phyloP scores from a whole-genome alignment of 2,797 vertebrate genomes.

The Eospalax fontanierii region DNA sequence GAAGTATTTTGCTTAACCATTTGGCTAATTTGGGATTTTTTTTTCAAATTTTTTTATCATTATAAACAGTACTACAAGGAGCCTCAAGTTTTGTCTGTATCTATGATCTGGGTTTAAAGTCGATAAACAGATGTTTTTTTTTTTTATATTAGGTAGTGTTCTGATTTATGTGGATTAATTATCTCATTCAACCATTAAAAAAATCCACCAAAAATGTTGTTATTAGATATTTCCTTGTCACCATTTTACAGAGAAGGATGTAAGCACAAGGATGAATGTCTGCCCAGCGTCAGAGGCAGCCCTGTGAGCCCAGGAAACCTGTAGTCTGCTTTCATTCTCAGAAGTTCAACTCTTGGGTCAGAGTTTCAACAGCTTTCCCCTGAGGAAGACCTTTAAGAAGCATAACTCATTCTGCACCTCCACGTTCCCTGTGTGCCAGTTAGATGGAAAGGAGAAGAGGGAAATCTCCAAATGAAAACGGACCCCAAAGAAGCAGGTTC shows the following conservation, averaged over 20 bases:
- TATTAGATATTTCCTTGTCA: neutral
- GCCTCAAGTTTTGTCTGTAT: neutral
- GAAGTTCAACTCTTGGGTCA: neutral
- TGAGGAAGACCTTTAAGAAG: constrained; percentile 59
- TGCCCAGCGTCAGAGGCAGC: neutral
- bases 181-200: constrained; percentile 5
- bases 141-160: neutral
- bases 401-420: neutral
- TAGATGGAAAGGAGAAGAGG: neutral
- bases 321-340: neutral
- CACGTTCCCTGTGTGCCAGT: neutral
- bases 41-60: neutral
- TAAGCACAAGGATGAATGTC: neutral
- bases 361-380: constrained; percentile 19
- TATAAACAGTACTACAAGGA: neutral
- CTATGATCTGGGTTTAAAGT: neutral
- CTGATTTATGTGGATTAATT: neutral
- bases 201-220: neutral
- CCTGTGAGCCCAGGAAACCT: neutral
- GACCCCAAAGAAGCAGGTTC: constrained; percentile 1
- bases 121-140: neutral
- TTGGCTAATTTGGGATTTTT: neutral
- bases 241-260: neutral
- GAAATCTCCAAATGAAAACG: constrained; percentile 24
- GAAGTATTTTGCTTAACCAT: neutral